Evolutionary conservation across 2,888 invertebrate species (phyloP).

Genomic region (Ectropis crepuscularia): DNA sequence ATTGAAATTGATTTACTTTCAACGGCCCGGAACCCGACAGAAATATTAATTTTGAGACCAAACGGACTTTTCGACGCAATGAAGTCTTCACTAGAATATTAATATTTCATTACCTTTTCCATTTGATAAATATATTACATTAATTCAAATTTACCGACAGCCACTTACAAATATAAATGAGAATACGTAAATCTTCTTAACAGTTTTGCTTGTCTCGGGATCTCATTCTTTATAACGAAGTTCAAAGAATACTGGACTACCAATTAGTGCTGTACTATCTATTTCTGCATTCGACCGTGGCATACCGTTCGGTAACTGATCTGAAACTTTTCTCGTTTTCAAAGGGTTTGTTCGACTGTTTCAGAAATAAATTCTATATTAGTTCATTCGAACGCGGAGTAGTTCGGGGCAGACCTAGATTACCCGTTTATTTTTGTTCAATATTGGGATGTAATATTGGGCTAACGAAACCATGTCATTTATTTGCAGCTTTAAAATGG

Average conservation of each 20-base stretch:
- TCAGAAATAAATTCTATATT: constrained; percentile 15
- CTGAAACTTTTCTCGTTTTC: background rate
- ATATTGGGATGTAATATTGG: background rate
- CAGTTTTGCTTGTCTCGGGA: background rate
- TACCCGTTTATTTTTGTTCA: constrained; percentile 8
- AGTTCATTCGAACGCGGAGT: constrained; percentile 1
- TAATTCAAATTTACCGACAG: background rate
- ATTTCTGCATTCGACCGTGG: constrained; percentile 11
- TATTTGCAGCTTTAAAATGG: background rate
- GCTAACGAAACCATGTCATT: constrained; percentile 4
- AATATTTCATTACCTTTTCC: background rate
- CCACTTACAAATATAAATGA: constrained; percentile 1
- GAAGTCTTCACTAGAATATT: background rate
- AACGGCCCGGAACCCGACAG: constrained; percentile 2
- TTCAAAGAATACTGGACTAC: constrained; percentile 19
- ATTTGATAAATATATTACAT: background rate
- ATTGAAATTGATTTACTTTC: constrained; percentile 7
- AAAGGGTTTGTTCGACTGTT: constrained; percentile 2
- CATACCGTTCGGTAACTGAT: constrained; percentile 14
- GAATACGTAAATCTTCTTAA: constrained; percentile 14
- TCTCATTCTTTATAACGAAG: constrained; percentile 16
- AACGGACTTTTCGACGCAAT: no score
- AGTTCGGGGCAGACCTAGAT: constrained; percentile 12
- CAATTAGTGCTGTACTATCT: constrained; percentile 25
- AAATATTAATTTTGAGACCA: constrained; percentile 14